Evolutionary conservation across 2,797 vertebrate species (phyloP).

Genomic region (Coreius guichenoti): DNA sequence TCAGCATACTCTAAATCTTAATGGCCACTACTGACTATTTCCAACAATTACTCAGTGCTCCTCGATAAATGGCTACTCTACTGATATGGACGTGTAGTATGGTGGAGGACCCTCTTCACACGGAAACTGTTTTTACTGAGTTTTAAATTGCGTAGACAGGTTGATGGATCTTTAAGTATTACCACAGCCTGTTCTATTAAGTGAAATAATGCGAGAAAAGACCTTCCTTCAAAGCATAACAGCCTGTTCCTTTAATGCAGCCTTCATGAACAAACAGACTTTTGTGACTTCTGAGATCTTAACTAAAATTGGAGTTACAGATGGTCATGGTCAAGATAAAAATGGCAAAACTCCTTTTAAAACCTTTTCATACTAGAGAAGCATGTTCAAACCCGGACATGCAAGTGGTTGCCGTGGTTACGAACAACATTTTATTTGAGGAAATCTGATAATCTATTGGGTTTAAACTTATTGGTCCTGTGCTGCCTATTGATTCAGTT

Average conservation of each 20-base stretch:
- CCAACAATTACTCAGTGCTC: conserved; percentile 38
- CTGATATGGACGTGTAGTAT: conserved; percentile 3
- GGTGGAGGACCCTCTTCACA: background rate
- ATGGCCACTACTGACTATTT: conserved; percentile 24
- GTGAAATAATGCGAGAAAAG: background rate
- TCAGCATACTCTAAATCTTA: conserved; percentile 16
- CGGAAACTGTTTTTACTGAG: conserved; percentile 10
- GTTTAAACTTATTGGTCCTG: no score
- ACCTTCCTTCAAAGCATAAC: conserved; percentile 10
- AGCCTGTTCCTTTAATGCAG: background rate
- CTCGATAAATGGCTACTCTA: conserved; percentile 31
- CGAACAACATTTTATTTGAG: no score
- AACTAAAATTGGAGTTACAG: background rate
- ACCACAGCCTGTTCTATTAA: conserved; percentile 10
- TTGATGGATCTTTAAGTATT: conserved; percentile 38
- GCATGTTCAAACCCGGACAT: no score
- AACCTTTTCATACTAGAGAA: background rate
- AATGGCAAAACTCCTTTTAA: background rate
- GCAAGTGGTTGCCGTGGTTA: no score
- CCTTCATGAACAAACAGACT: background rate
- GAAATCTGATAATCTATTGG: no score
- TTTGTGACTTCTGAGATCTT: conserved; percentile 1
- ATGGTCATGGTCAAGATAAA: background rate
- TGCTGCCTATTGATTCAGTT: no score
- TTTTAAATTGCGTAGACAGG: conserved; percentile 19